Conservation (phyloP, 2,797 vertebrate species). For the Salmo trutta region DNA sequence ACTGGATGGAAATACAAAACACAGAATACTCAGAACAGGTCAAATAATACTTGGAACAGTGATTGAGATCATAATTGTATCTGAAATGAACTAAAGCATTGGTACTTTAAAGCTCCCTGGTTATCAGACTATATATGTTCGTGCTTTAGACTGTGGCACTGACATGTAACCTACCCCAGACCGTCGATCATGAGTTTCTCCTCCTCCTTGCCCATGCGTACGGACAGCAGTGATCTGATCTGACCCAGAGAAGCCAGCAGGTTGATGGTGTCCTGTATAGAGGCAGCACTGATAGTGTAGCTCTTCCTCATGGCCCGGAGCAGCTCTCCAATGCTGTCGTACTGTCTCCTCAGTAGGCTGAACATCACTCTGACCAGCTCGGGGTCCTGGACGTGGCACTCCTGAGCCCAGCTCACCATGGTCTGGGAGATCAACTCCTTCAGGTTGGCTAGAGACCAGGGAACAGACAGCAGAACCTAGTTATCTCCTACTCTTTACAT, state of each 20-base stretch:
- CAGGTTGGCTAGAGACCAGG: conserved; percentile 81
- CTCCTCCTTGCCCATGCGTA: conserved; percentile 97
- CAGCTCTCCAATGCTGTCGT: conserved; percentile 95
- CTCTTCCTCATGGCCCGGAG: conserved; percentile 91
- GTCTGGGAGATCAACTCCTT: conserved; percentile 96
- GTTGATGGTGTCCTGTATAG: conserved; percentile 90
- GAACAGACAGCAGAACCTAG: neutral
- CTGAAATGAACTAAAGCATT: neutral
- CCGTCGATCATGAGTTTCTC: conserved; percentile 97
- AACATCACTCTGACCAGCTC: conserved; percentile 96
- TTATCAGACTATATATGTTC: neutral
- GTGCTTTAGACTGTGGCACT: neutral
- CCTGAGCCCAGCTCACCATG: conserved; percentile 96
- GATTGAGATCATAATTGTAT: neutral
- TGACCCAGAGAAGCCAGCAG: conserved; percentile 92
- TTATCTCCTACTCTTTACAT: neutral
- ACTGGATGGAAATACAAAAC: conserved; percentile 63
- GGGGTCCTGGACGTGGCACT: conserved; percentile 92
- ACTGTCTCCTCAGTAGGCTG: conserved; percentile 91
- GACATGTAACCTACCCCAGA: conserved; percentile 79
- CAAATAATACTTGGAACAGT: neutral
- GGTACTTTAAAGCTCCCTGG: too few species aligned
- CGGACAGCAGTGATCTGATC: conserved; percentile 93
- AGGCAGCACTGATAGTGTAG: conserved; percentile 92
- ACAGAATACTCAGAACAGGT: conserved; percentile 15